Evolutionary conservation across 2,113 vertebrate species (phyloP).

Genomic region (Rhynchopsitta pachyrhyncha): DNA sequence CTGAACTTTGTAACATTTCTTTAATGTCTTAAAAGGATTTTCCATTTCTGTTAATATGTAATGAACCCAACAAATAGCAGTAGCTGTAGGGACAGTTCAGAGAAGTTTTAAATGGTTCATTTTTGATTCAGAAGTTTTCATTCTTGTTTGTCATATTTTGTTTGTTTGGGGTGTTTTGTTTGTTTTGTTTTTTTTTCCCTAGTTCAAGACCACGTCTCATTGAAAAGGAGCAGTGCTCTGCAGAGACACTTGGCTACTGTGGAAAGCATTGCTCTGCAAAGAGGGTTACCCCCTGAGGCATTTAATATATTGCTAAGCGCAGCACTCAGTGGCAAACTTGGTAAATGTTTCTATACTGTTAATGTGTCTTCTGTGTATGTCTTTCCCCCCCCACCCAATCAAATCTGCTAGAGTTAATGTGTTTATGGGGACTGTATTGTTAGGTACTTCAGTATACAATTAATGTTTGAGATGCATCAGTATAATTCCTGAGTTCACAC

Average conservation of each 20-base stretch:
- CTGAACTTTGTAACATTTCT: background rate
- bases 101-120: background rate
- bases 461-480: background rate
- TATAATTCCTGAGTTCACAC: background rate
- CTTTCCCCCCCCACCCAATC: background rate
- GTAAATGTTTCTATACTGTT: slow-evolving; percentile 67
- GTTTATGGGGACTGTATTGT: background rate
- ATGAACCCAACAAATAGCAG: background rate
- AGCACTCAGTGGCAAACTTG: slow-evolving; percentile 85
- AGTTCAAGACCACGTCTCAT: slow-evolving; percentile 75
- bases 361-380: background rate
- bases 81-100: background rate
- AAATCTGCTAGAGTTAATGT: background rate
- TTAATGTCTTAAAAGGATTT: background rate
- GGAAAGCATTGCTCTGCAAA: slow-evolving; percentile 80
- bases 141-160: background rate
- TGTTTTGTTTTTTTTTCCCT: background rate
- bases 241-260: slow-evolving; percentile 80
- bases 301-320: slow-evolving; percentile 83
- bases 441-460: background rate
- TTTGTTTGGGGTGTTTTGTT: background rate
- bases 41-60: background rate
- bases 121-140: background rate
- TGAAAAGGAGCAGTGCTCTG: slow-evolving; percentile 65
- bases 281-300: slow-evolving; percentile 82